Base-by-base conservation (phyloP, 2,888 invertebrate species). In the Andrena bicolor region DNA sequence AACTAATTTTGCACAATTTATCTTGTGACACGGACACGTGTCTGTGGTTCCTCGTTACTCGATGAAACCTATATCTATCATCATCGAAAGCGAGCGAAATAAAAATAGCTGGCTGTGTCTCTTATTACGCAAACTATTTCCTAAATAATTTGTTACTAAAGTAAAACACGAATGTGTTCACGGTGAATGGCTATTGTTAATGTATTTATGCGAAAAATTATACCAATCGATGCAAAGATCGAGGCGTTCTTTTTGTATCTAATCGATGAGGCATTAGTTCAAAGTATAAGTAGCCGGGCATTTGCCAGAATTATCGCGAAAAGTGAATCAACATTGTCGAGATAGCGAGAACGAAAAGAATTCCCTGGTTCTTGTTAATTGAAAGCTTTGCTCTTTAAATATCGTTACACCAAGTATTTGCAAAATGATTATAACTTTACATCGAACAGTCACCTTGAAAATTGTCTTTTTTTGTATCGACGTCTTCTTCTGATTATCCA, bases 181-280 rank as follows among this genome's bases (percentile, higher is more conserved):
- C 41, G 5, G 41, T 16, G 41, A 41, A 16, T 16, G 13, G 41
- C 5, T 16, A 5, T 41, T 41, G 5, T 41, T 41, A 16, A 41
- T 16, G 41, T 51, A 2, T 20, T 51, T 20, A 20, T 8, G n/a
- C 51, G 20, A 51, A 20, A 20, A n/a, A 20, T 51, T 49, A 49
- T 6, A 10, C 26, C 35, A 35, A 16, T 71, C 51, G 28, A 71
- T 66, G 35, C n/a, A 68, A 20, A 66, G 41, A 20, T 23, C 28
- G 30, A 35, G 51, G 28, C 35, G 41, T 41, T 16, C 41, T 16
- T 41, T 41, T 20, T n/a, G 1, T 75, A 82, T 77, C 82, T 77
- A 82, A 84, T 85, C 84, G 51, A 64, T 41, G 6, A 71, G 26
- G 23, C 48, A 13, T 23, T 77, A 80, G 80, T 82, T 73, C 85